phyloP scores from a whole-genome alignment of 2,113 vertebrate genomes.

The Pycnonotus jocosus region DNA sequence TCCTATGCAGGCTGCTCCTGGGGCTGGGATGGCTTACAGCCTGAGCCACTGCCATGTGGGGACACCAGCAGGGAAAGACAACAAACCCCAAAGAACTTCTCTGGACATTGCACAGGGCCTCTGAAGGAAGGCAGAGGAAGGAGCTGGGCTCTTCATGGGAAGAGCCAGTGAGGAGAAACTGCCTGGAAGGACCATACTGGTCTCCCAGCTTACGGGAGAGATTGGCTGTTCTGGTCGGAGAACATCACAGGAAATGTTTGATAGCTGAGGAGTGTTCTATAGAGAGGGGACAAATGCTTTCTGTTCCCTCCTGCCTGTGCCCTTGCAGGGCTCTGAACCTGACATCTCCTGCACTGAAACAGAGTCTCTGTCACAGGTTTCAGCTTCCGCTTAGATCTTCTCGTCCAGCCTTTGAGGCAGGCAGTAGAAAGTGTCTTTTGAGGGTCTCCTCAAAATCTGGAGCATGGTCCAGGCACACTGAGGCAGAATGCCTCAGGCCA shows the following conservation, averaged over 20 bases:
- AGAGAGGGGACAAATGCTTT: not conserved
- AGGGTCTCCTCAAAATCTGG: not conserved
- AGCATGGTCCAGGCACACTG: not conserved
- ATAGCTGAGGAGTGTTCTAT: not conserved
- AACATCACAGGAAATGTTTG: accelerated
- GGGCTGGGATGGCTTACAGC: not conserved
- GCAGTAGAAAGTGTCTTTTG: not conserved
- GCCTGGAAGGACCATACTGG: not conserved
- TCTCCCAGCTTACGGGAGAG: not conserved
- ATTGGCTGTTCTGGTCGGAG: not conserved
- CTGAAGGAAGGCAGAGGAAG: not conserved
- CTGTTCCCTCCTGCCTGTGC: not conserved
- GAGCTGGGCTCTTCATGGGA: not conserved
- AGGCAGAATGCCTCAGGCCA: not conserved
- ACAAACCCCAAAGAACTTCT: not conserved
- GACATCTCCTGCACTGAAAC: not conserved
- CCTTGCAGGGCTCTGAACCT: not conserved
- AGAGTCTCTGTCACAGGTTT: not conserved
- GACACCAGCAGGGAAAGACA: not conserved
- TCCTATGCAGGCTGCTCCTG: not conserved
- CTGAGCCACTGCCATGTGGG: accelerated
- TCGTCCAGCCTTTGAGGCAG: not conserved
- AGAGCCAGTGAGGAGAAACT: not conserved
- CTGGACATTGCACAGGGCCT: accelerated
- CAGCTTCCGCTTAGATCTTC: not conserved